Conservation (phyloP, 2,797 vertebrate species). For the Gephyroberyx darwinii region DNA sequence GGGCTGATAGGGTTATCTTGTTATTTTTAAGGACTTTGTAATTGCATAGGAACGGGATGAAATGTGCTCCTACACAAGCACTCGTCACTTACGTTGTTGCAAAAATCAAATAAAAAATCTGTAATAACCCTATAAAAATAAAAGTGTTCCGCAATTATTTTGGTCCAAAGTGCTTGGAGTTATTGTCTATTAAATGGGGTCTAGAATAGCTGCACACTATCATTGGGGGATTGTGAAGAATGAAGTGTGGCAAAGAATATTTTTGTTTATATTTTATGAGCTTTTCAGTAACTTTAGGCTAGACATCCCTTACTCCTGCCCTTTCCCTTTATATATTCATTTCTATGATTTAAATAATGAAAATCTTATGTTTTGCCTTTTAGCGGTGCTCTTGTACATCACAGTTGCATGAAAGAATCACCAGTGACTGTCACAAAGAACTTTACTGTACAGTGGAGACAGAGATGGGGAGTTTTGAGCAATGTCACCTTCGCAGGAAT, state of each 20-base stretch:
- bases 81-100: slow-evolving; percentile 33
- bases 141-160: slow-evolving; percentile 41
- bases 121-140: slow-evolving; percentile 61
- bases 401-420: slow-evolving; percentile 51
- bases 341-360: slow-evolving; percentile 74
- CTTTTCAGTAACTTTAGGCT: slow-evolving; percentile 43
- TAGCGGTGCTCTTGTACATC: slow-evolving; percentile 58
- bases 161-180: slow-evolving; percentile 60
- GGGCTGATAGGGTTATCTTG: slow-evolving; percentile 13
- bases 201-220: slow-evolving; percentile 68
- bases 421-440: slow-evolving; percentile 54
- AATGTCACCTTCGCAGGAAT: slow-evolving; percentile 72
- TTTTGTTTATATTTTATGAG: slow-evolving; percentile 74
- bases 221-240: slow-evolving; percentile 43
- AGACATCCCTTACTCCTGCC: slow-evolving; percentile 41
- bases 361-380: slow-evolving; percentile 66
- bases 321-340: slow-evolving; percentile 49
- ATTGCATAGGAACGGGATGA: slow-evolving; percentile 48
- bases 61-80: slow-evolving; percentile 20
- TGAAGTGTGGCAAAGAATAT: slow-evolving; percentile 44
- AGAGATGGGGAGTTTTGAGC: slow-evolving; percentile 20
- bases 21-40: slow-evolving; percentile 51
- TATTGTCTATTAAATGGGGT: slow-evolving; percentile 49
- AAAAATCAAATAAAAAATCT: slow-evolving; percentile 53
- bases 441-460: slow-evolving; percentile 52